Evolutionary conservation across 2,888 invertebrate species (phyloP), one percentile per base, ranked within the genome.

Genomic region (Lasius fuliginosus): DNA sequence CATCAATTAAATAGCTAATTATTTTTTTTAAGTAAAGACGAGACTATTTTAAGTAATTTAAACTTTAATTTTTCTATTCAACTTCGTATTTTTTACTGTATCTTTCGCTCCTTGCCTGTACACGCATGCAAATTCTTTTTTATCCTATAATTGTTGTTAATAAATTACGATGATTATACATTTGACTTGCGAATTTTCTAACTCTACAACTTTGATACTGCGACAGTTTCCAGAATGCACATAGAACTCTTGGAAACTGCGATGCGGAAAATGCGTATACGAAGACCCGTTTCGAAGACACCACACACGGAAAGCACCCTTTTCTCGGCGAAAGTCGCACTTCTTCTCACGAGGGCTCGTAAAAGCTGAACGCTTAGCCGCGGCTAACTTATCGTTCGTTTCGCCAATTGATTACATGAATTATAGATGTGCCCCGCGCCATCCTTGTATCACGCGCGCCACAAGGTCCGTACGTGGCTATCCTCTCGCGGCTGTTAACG

Each of bases 381-480:
- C 75, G 85, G 85, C 86, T 90, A 87, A 92, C 91, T 92, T 92
- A 92, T 90, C 90, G 90, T 84, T 89, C 89, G 89, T 88, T 79
- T 87, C 85, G 87, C 91, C 92, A 92, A 92, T 92, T 92, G 92
- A 92, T 92, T 92, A 90, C 92, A 91, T 92, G 92, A 92, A 92
- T 92, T 92, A 92, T 92, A 90, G 91, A 92, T 92, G 84, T 65
- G 33, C 33, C 64, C 53, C 30, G 64, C 18, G 73, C 81, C 82
- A 83, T 86, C 87, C 79, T 85, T 82, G 88, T 82, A 86, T 84
- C 90, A 86, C 87, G 86, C 87, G 82, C 76, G 27, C 58, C 77
- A 76, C 67, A 36, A 36, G 49, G 64, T 69, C 53, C 75, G 85
- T 91, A 92, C 92, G 92, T 92, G 91, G 91, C 88, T 92, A 92